phyloP scores from a whole-genome alignment of 2,113 vertebrate genomes.

The Ptyas mucosa region DNA sequence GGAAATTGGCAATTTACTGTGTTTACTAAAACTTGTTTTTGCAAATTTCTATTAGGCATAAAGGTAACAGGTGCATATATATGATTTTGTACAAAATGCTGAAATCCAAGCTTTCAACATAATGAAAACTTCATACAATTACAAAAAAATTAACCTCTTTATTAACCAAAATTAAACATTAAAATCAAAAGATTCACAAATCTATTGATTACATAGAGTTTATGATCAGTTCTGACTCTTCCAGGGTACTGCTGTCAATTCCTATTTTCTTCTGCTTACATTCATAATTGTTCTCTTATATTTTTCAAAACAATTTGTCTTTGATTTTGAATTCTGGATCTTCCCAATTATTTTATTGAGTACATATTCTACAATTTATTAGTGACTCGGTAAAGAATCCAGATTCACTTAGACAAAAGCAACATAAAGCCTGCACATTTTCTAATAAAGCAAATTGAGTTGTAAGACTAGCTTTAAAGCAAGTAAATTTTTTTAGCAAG shows the following conservation, averaged over 20 bases:
- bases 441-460: neutral
- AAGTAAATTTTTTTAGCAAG: too few species aligned
- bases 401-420: neutral
- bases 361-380: neutral
- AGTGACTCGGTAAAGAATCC: neutral
- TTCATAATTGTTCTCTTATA: neutral
- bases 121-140: neutral
- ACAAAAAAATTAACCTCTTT: neutral
- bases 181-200: conserved; percentile 17
- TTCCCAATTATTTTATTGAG: neutral
- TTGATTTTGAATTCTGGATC: accelerated
- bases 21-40: neutral
- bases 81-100: neutral
- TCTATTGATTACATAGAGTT: neutral
- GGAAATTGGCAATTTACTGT: neutral
- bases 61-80: neutral
- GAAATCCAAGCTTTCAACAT: neutral
- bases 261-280: neutral
- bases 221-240: conserved; percentile 14
- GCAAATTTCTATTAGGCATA: neutral
- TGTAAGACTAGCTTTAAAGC: accelerated
- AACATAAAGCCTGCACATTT: neutral
- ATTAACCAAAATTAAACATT: conserved; percentile 13
- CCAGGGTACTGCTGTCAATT: neutral
- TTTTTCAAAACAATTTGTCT: neutral